Base-by-base conservation (phyloP, 2,888 invertebrate species). In the Lingula anatina region DNA sequence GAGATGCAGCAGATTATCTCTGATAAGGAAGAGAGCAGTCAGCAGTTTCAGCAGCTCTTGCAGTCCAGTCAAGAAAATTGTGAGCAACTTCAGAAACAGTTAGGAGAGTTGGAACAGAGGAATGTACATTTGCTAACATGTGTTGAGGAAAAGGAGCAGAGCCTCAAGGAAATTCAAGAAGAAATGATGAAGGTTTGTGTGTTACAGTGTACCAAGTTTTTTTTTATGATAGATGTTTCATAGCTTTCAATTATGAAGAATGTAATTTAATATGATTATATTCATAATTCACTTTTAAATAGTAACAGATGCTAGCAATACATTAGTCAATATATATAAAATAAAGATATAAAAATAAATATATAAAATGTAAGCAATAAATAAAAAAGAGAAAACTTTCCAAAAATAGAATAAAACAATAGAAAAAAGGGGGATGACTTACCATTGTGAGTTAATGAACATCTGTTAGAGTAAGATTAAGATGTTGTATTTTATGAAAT, bases 1-100 rank as follows among this genome's bases (percentile, higher is more conserved):
- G n/a, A n/a, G n/a, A n/a, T n/a, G n/a, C n/a, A n/a, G n/a, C n/a
- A n/a, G n/a, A n/a, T n/a, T n/a, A n/a, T n/a, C n/a, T n/a, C n/a
- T n/a, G n/a, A n/a, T n/a, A n/a, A n/a, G n/a, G n/a, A n/a, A n/a
- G n/a, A n/a, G n/a, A n/a, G n/a, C n/a, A n/a, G n/a, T n/a, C n/a
- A n/a, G n/a, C n/a, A n/a, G n/a, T n/a, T n/a, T n/a, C n/a, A n/a
- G n/a, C n/a, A n/a, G n/a, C n/a, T n/a, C n/a, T n/a, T n/a, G n/a
- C n/a, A n/a, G n/a, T 40, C 65, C 65, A 50, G 59, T 5, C 58
- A 65, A 44, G 61, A 57, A 45, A 62, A 66, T 44, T 54, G 57
- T 44, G 58, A 61, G n/a, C 47, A 58, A n/a, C 55, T 62, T 5
- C 53, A 59, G 40, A 55, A 59, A 38, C 50, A 64, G 47, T 21